Conservation (phyloP, 2,888 invertebrate species). For the Drosophila maculinotata region DNA sequence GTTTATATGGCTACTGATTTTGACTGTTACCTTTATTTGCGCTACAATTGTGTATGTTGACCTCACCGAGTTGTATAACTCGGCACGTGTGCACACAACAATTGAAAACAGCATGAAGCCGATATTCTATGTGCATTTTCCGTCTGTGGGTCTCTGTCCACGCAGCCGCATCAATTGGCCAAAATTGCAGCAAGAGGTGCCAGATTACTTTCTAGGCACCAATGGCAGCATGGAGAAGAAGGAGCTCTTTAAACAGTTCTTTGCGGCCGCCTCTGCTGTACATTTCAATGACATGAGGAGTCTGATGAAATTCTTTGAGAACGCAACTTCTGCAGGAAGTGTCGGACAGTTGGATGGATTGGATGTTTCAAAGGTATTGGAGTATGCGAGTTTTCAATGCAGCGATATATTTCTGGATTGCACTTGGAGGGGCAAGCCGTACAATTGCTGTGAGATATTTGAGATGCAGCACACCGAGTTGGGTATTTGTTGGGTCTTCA, state of each 20-base stretch:
- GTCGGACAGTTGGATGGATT: conserved; percentile 71
- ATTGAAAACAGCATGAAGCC: conserved; percentile 81
- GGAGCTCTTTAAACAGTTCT: conserved; percentile 71
- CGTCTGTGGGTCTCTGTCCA: conserved; percentile 82
- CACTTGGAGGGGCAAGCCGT: conserved; percentile 84
- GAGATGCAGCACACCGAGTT: conserved; percentile 85
- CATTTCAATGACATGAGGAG: conserved; percentile 58
- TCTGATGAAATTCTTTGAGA: conserved; percentile 60
- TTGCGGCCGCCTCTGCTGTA: conserved; percentile 59
- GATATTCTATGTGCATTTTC: conserved; percentile 77
- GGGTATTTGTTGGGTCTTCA: conserved; percentile 86
- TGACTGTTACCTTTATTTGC: conserved; percentile 68
- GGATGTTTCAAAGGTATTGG: conserved; percentile 71
- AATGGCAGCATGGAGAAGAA: conserved; percentile 61
- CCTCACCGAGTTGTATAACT: conserved; percentile 70
- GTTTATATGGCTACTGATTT: conserved; percentile 78
- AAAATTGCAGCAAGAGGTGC: conserved; percentile 64
- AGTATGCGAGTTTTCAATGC: conserved; percentile 72
- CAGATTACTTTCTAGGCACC: conserved; percentile 69
- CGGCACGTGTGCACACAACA: conserved; percentile 76
- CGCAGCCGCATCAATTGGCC: conserved; percentile 79
- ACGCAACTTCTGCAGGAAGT: conserved; percentile 45
- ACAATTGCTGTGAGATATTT: conserved; percentile 85
- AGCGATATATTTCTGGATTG: conserved; percentile 83
- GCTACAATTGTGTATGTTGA: conserved; percentile 74